A percentile compares a stretch with the other conserved stretches of the same genome.
Conservation (phyloP, 2,113 vertebrate species). For the Alethe castanea region DNA sequence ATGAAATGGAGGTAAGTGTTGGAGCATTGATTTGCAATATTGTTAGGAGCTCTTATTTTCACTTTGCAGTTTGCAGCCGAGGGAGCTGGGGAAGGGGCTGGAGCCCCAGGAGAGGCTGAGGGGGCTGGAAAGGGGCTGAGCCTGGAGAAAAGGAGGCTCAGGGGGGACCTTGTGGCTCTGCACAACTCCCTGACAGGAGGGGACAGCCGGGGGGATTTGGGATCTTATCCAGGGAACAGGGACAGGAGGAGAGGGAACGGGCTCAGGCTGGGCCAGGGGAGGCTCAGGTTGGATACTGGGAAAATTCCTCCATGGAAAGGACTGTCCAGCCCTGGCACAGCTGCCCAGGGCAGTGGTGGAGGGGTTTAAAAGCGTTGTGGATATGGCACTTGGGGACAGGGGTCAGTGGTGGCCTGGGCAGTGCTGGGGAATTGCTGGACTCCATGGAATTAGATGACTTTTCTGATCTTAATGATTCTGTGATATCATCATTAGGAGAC, state of each 20-base stretch:
- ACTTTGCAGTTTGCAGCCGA: background rate
- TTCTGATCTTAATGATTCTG: background rate
- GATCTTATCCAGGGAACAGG: background rate
- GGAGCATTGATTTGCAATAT: constrained; percentile 29
- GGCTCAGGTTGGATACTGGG: accelerated
- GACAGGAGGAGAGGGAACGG: background rate
- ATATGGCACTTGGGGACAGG: accelerated
- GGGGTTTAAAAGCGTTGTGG: accelerated
- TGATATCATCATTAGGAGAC: accelerated
- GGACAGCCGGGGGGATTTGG: accelerated
- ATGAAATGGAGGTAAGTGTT: background rate
- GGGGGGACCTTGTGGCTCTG: background rate
- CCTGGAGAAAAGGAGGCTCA: too few species aligned
- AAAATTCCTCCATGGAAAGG: accelerated
- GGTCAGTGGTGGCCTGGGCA: background rate
- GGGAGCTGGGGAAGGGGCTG: background rate
- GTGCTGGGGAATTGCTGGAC: background rate
- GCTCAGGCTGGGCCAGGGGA: background rate
- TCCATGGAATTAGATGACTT: background rate
- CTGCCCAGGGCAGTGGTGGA: background rate
- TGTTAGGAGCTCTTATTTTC: background rate
- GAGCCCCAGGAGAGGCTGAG: background rate
- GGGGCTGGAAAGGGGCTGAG: background rate
- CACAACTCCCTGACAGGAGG: background rate
- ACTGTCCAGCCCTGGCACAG: accelerated